phyloP scores from a whole-genome alignment of 2,113 vertebrate species.

The Zapus hudsonius region DNA sequence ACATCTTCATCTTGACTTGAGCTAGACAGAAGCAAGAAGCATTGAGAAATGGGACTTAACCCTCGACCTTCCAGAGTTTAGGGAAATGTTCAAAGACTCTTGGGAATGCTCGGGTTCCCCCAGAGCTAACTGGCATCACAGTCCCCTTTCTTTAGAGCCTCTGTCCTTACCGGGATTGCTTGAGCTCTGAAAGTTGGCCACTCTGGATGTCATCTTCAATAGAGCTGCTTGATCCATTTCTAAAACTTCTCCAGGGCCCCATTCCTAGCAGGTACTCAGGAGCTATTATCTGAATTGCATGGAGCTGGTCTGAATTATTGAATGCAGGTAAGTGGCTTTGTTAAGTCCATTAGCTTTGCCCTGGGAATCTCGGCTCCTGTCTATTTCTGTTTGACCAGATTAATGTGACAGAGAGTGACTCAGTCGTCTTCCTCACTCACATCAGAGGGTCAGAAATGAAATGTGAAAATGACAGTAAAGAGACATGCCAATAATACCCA shows the following conservation, averaged over 20 bases:
- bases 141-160: fast-evolving
- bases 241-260: background rate
- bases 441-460: conserved; percentile 41
- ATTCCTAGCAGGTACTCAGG: background rate
- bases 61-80: background rate
- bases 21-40: background rate
- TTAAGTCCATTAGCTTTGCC: conserved; percentile 68
- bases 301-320: conserved; percentile 68
- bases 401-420: conserved; percentile 55
- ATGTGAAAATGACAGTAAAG: conserved; percentile 59
- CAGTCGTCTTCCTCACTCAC: background rate
- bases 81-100: background rate
- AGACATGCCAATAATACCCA: conserved; percentile 21
- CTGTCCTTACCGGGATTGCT: background rate
- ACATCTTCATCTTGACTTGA: background rate
- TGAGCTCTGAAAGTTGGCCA: background rate
- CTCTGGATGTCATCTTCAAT: background rate
- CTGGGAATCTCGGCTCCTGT: conserved; percentile 48
- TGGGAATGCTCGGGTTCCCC: background rate
- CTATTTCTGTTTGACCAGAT: conserved; percentile 56
- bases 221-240: background rate
- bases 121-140: background rate
- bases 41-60: background rate
- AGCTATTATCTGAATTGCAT: conserved; percentile 11
- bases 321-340: conserved; percentile 61